Conservation (phyloP, 2,797 vertebrate genomes). For the Micromesistius poutassou region DNA sequence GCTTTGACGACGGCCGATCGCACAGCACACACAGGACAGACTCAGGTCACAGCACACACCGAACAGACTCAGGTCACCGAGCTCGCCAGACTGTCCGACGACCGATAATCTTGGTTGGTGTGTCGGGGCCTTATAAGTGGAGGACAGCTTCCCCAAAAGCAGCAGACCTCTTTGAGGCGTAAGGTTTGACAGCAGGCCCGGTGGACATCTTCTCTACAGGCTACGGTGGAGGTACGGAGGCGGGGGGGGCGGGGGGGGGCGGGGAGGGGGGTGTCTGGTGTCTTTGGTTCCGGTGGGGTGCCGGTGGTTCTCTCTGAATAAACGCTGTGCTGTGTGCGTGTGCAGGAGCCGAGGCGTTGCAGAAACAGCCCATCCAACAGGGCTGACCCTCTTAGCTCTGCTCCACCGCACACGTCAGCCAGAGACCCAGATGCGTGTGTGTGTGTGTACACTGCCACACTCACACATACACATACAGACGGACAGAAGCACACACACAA, state of each 20-base stretch:
- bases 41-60: too few relatives aligned
- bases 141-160: not conserved
- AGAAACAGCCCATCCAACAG: not conserved
- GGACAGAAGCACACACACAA: too few relatives aligned
- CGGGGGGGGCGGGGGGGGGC: too few relatives aligned
- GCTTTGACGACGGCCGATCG: too few relatives aligned
- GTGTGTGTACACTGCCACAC: not conserved
- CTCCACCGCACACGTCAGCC: not conserved
- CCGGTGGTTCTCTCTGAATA: not conserved
- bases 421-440: too few relatives aligned
- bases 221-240: not conserved
- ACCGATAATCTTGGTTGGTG: too few relatives aligned
- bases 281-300: not conserved
- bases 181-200: not conserved
- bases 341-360: not conserved
- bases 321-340: not conserved
- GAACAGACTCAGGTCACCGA: too few relatives aligned
- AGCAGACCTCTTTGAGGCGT: not conserved
- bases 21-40: too few relatives aligned
- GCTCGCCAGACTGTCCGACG: too few relatives aligned
- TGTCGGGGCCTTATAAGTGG: too few relatives aligned
- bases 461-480: slow-evolving; percentile 22
- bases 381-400: not conserved
- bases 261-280: not conserved
- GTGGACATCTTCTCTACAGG: not conserved